Conservation (phyloP, 1,140 invertebrate species). For the Drosophila paulistorum region DNA sequence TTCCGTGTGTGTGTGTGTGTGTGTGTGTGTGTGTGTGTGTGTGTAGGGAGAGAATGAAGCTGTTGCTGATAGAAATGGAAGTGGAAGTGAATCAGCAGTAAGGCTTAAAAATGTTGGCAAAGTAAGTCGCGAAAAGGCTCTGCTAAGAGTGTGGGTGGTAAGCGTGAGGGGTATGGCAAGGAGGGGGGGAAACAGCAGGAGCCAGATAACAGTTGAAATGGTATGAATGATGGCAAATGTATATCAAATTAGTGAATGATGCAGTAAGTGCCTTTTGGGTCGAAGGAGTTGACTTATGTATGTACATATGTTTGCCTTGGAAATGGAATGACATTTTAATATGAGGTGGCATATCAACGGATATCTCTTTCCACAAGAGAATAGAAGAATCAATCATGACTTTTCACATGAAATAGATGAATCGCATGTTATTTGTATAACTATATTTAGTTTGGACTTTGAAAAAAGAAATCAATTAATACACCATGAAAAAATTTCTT, state of each 20-base stretch:
- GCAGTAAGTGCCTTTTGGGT: conserved; percentile 29
- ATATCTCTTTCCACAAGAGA: not conserved
- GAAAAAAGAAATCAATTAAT: no score
- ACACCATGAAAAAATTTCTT: no score
- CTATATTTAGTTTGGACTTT: no score
- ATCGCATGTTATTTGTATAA: not conserved
- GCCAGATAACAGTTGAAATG: conserved; percentile 23
- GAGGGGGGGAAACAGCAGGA: not conserved
- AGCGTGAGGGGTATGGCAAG: not conserved
- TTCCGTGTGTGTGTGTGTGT: not conserved
- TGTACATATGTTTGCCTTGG: not conserved
- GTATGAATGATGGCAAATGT: conserved; percentile 45
- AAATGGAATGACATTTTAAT: not conserved
- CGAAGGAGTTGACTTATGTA: not conserved
- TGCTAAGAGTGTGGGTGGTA: not conserved
- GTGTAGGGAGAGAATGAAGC: conserved; percentile 28
- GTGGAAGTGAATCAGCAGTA: conserved; percentile 13
- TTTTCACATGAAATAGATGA: not conserved
- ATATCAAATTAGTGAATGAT: conserved; percentile 42
- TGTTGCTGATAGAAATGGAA: conserved; percentile 27
- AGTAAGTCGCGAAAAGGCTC: not conserved
- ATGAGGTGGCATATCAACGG: not conserved
- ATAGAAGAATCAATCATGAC: not conserved
- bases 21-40: not conserved
- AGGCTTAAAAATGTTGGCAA: conserved; percentile 4